Percentiles rank a stretch among this genome's conserved stretches.
phyloP scores from a whole-genome alignment of 1,140 invertebrate genomes.

The Trichonephila clavata region DNA sequence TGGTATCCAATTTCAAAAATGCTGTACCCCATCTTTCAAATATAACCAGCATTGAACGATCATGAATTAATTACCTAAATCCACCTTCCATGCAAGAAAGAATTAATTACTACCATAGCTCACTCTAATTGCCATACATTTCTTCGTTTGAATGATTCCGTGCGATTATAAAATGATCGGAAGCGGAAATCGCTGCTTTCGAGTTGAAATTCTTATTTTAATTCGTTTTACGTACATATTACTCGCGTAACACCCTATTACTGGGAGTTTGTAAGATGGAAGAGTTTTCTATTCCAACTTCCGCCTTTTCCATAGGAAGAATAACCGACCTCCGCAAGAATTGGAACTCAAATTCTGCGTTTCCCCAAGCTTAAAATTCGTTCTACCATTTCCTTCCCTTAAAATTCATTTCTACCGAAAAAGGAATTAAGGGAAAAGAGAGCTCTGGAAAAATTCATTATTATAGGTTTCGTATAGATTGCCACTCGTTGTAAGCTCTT shows the following conservation, averaged over 20 bases:
- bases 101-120: not conserved
- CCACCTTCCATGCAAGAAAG: not conserved
- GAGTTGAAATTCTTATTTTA: not conserved
- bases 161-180: conserved; percentile 34
- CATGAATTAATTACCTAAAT: conserved; percentile 15
- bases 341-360: not conserved
- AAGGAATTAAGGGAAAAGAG: not conserved
- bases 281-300: conserved; percentile 1
- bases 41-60: not conserved
- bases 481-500: not conserved
- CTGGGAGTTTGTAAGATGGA: not conserved
- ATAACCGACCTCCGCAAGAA: not conserved
- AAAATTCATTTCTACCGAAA: not conserved
- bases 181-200: conserved; percentile 5
- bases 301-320: not conserved
- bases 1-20: too few relatives aligned
- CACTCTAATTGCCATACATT: conserved; percentile 6
- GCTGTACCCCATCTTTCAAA: not conserved
- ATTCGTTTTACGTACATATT: not conserved
- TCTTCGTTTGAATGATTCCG: conserved; percentile 15
- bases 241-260: not conserved
- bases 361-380: not conserved
- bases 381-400: not conserved
- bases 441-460: conserved; percentile 11
- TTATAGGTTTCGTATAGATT: conserved; percentile 32